Base-by-base conservation (phyloP, 1,140 invertebrate species). In the Diuraphis noxia region DNA sequence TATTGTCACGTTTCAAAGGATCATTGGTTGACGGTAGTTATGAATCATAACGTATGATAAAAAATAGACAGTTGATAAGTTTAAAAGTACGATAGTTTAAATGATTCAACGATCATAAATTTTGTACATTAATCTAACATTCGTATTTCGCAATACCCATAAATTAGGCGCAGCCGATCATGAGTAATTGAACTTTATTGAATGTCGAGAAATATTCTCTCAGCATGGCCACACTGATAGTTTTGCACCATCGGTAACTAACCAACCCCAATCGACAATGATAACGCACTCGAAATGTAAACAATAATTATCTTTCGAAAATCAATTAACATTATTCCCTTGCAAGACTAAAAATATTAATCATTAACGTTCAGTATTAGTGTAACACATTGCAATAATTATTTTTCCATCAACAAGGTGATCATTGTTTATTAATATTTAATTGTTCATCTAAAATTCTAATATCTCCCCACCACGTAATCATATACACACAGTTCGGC, bases 271-370 rank as follows among this genome's bases (percentile, higher is more conserved):
- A 63, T 40, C 49, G 6, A 30, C 36, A 3, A 40, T 88, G 86
- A 88, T 88, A 88, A 63, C 36, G 34, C 84, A 40, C 56, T n/a
- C 0, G 3, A n/a, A 88, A 88, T 63, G 52, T 88, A 88, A 88
- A 88, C 86, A 88, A 88, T 56, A 56, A 63, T 88, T 63, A 88
- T 88, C 49, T 87, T 25, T 88, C 23, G 10, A 88, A 87, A 88
- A 88, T 88, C 49, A 88, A 88, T 88, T 88, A 88, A 88, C 86
- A 63, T 63, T 88, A 56, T 63, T 88, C 13, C 49, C 9, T 19
- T 34, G 9, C 43, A 2, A 23, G 34, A 87, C 49, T 52, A 6
- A 30, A 56, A 56, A 36, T 21, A 85, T 56, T 56, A 56, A 13
- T 87, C 85, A 56, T 56, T 10, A 56, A 38, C 34, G 34, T 87